Evolutionary conservation across 2,113 vertebrate species (phyloP).

Genomic region (Vimba vimba): DNA sequence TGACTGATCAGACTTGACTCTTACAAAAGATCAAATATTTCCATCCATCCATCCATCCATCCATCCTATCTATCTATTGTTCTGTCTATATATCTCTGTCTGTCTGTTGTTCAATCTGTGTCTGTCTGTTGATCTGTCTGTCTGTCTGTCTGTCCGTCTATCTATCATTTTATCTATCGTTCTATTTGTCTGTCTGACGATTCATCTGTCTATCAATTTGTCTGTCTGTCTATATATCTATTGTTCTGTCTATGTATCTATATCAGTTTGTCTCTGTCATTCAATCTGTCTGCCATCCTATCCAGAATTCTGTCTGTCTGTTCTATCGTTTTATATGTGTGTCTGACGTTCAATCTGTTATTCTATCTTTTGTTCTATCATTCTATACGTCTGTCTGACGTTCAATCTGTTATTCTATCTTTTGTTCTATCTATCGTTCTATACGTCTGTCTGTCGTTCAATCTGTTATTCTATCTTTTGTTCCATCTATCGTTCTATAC

Average conservation of each 20-base stretch:
- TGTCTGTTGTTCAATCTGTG: neutral
- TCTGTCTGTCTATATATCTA: neutral
- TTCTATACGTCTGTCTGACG: neutral
- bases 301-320: neutral
- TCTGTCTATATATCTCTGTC: neutral
- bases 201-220: neutral
- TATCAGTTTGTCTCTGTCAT: too few relatives aligned
- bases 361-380: too few relatives aligned
- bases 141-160: too few relatives aligned
- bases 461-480: neutral
- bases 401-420: too few relatives aligned
- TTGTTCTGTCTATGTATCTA: neutral
- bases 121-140: too few relatives aligned
- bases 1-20: too few relatives aligned
- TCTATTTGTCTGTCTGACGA: too few relatives aligned
- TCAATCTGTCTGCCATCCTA: too few relatives aligned
- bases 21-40: neutral
- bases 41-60: neutral
- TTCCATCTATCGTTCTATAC: neutral
- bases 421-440: neutral
- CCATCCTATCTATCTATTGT: neutral
- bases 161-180: too few relatives aligned
- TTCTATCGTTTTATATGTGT: neutral
- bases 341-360: neutral
- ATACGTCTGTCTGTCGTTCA: too few relatives aligned